phyloP scores from a whole-genome alignment of 2,113 vertebrate species.

The Murina feae region DNA sequence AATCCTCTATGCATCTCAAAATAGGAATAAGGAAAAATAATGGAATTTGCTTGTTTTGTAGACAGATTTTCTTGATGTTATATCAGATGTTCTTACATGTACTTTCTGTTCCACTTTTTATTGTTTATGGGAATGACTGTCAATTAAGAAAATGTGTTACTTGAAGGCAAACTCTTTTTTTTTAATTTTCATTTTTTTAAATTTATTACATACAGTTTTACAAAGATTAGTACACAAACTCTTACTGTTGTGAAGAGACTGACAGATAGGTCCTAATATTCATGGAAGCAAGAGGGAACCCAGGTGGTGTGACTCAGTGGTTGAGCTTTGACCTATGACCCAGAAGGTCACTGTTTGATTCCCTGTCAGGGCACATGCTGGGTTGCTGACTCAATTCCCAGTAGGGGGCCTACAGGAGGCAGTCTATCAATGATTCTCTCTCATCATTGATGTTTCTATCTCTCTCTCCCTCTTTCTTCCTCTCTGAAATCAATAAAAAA shows the following conservation, averaged over 20 bases:
- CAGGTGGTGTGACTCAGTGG: too few species aligned
- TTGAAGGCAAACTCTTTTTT: conserved; percentile 4
- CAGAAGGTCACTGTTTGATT: too few species aligned
- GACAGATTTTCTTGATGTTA: conserved; percentile 18
- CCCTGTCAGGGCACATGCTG: too few species aligned
- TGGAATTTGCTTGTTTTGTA: conserved; percentile 5
- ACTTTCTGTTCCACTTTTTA: conserved; percentile 13
- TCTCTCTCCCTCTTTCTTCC: too few species aligned
- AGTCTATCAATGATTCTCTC: too few species aligned
- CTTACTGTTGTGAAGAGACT: background rate
- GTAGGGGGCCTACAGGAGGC: too few species aligned
- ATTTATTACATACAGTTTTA: too few species aligned
- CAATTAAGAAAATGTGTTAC: conserved; percentile 37
- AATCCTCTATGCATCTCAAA: background rate
- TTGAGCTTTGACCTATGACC: too few species aligned
- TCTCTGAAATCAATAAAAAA: background rate
- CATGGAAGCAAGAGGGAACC: background rate
- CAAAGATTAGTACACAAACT: too few species aligned
- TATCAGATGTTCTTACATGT: conserved; percentile 54
- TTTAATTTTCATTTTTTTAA: too few species aligned
- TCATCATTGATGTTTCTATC: too few species aligned
- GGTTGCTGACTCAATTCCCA: too few species aligned
- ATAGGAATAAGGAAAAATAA: background rate
- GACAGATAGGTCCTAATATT: background rate
- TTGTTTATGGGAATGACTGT: conserved; percentile 34